These are phyloP conservation scores for Melikaiella ostensackeni DNA, from an alignment of 2,888 invertebrate species.

Conservation along the genomic window DNA sequence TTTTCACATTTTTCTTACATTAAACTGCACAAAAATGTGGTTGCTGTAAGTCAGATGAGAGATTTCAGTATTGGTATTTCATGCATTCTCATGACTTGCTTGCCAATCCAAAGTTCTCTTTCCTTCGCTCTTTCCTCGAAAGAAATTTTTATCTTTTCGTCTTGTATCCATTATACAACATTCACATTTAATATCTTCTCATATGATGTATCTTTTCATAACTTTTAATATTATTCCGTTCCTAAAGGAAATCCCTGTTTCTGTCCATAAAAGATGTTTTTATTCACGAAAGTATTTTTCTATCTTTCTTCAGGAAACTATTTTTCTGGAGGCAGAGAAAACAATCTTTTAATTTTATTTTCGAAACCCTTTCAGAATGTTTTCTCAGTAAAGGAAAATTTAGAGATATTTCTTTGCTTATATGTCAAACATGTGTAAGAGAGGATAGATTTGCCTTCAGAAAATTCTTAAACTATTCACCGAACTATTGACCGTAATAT, in stretches of 20 bases:
- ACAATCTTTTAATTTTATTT: not conserved
- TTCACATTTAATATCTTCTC: slow-evolving; percentile 18
- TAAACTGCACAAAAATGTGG: slow-evolving; percentile 18
- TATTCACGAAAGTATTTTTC: not conserved
- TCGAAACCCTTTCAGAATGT: not conserved
- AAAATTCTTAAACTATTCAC: too few species aligned
- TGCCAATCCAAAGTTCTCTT: slow-evolving; percentile 13
- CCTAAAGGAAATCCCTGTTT: not conserved
- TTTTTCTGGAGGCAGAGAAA: slow-evolving; percentile 7
- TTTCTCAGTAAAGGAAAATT: not conserved
- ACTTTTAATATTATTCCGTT: not conserved
- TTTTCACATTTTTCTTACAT: slow-evolving; percentile 10
- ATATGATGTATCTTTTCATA: slow-evolving; percentile 11
- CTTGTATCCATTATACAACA: slow-evolving; percentile 26
- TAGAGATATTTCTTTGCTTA: too few species aligned
- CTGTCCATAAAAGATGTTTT: not conserved
- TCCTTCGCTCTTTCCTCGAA: not conserved
- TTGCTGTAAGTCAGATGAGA: slow-evolving; percentile 1
- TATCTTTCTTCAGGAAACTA: slow-evolving; percentile 16
- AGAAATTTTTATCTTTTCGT: not conserved
- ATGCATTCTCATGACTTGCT: slow-evolving; percentile 28
- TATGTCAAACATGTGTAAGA: too few species aligned
- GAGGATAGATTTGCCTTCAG: too few species aligned
- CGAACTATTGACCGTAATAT: too few species aligned
- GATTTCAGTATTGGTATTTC: slow-evolving; percentile 11